phyloP scores from a whole-genome alignment of 2,888 invertebrate genomes.

The Aspidiotus destructor region DNA sequence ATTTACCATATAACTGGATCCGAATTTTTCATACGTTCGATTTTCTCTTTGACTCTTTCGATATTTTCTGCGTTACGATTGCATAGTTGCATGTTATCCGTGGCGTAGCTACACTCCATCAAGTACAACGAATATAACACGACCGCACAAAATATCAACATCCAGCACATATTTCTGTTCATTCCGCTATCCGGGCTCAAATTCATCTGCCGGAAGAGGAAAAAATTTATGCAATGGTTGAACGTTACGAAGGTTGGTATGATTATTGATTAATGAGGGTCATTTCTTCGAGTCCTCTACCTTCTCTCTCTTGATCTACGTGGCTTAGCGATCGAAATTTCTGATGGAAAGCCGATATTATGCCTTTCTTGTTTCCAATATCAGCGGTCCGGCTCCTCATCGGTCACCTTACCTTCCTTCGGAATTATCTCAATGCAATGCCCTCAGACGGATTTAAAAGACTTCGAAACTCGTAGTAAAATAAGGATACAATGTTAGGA shows the following conservation, averaged over 20 bases:
- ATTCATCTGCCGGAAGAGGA: slow-evolving; percentile 5
- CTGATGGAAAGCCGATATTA: no score
- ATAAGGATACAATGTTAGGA: no score
- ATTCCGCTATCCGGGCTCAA: slow-evolving; percentile 6
- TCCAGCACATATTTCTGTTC: slow-evolving; percentile 25
- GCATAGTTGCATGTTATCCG: slow-evolving; percentile 27
- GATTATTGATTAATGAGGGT: background rate
- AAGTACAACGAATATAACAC: slow-evolving; percentile 27
- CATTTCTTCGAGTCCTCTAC: no score
- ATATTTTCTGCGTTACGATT: slow-evolving; percentile 15
- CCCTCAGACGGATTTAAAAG: no score
- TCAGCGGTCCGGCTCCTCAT: no score
- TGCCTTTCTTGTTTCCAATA: no score
- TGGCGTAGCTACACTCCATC: slow-evolving; percentile 31
- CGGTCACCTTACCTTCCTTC: no score
- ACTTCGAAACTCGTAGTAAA: no score
- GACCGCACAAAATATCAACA: slow-evolving; percentile 21
- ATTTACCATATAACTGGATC: slow-evolving; percentile 24
- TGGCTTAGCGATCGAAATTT: no score
- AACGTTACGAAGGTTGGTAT: background rate
- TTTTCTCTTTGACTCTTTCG: slow-evolving; percentile 17
- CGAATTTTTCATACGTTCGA: slow-evolving; percentile 26
- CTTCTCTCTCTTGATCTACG: no score
- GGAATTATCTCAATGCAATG: no score
- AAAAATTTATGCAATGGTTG: background rate